Evolutionary conservation across 2,113 vertebrate genomes (phyloP).

Genomic region (Trematomus loennbergii): DNA sequence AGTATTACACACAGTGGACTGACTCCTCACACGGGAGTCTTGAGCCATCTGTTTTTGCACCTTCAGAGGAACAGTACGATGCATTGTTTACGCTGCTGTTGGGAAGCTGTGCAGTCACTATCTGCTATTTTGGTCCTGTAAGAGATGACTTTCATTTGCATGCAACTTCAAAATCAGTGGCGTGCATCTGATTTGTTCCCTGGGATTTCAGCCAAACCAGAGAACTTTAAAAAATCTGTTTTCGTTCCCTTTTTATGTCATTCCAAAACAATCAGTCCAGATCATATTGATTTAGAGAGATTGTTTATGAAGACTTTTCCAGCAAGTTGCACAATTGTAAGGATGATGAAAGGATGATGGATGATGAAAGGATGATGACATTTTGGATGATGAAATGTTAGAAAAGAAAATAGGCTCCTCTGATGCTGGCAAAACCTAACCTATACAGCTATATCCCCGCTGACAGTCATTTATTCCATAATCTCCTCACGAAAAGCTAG

Average conservation of each 20-base stretch:
- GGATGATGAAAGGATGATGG: slow-evolving; percentile 1
- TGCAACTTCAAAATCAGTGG: slow-evolving; percentile 43
- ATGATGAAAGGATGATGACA: neutral
- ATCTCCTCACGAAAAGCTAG: slow-evolving; percentile 29
- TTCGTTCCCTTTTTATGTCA: neutral
- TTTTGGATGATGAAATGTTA: slow-evolving; percentile 2
- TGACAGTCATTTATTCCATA: slow-evolving; percentile 23
- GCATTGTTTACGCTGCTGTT: slow-evolving; percentile 47
- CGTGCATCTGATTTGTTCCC: slow-evolving; percentile 30
- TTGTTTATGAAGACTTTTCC: neutral
- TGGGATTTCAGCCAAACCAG: slow-evolving; percentile 17
- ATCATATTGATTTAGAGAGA: neutral
- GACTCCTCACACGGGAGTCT: slow-evolving; percentile 60
- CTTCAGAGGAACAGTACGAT: slow-evolving; percentile 23
- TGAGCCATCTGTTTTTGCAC: slow-evolving; percentile 62
- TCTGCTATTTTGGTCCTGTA: slow-evolving; percentile 31
- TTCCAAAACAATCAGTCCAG: neutral
- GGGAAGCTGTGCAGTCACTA: slow-evolving; percentile 22
- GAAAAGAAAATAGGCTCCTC: neutral
- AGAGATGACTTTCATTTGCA: slow-evolving; percentile 17
- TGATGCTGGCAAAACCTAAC: slow-evolving; percentile 8
- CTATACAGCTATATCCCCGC: neutral
- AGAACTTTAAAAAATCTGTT: neutral
- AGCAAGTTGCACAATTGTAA: neutral
- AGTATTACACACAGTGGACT: slow-evolving; percentile 41